Percentiles rank a stretch among this genome's conserved stretches.
phyloP scores from a whole-genome alignment of 2,113 vertebrate genomes.

The Strix aluco region DNA sequence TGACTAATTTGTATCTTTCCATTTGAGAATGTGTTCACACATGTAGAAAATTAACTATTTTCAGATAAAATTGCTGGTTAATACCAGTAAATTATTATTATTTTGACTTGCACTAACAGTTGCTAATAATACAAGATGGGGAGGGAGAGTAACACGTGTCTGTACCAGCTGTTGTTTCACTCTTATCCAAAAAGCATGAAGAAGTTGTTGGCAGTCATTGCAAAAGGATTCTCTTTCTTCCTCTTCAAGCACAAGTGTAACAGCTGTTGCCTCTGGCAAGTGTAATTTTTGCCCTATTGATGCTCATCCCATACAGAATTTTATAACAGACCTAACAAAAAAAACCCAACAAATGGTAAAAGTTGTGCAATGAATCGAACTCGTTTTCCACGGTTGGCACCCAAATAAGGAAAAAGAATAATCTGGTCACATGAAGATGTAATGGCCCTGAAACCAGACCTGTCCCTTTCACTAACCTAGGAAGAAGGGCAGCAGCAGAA shows the following conservation, averaged over 20 bases:
- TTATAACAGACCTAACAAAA: neutral
- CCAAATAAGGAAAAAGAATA: neutral
- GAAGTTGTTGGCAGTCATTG: neutral
- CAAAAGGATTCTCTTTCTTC: conserved; percentile 15
- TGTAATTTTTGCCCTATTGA: neutral
- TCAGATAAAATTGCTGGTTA: neutral
- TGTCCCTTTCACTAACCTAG: neutral
- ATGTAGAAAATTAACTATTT: neutral
- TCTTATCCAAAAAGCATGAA: neutral
- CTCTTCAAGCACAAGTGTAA: neutral
- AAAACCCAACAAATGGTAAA: neutral
- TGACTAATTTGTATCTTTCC: neutral
- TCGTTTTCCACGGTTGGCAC: neutral
- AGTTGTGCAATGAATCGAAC: neutral
- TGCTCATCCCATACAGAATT: neutral
- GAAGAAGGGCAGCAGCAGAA: neutral
- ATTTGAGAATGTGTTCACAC: neutral
- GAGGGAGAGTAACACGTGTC: neutral
- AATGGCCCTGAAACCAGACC: neutral
- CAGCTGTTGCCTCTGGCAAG: conserved; percentile 33
- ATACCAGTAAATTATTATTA: neutral
- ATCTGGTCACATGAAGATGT: neutral
- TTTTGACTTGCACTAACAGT: neutral
- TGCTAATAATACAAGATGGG: conserved; percentile 19
- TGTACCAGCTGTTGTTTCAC: conserved; percentile 21